Percentiles rank a stretch among this genome's conserved stretches.
phyloP scores from a whole-genome alignment of 2,113 vertebrate species.

The Rhegmatorhina hoffmannsi region DNA sequence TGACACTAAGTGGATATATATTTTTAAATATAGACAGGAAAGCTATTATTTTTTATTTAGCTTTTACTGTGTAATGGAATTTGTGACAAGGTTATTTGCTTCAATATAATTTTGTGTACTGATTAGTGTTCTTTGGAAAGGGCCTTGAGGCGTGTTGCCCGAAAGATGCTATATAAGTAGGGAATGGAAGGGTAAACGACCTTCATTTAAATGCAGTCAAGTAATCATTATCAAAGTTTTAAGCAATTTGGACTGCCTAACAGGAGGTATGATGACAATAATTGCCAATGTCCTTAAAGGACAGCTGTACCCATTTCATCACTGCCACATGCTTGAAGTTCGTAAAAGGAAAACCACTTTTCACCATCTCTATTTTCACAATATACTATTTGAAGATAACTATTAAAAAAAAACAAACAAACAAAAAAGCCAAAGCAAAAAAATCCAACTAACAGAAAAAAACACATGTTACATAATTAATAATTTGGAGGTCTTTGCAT shows the following conservation, averaged over 20 bases:
- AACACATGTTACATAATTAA: not conserved
- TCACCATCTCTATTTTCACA: not conserved
- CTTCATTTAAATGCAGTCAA: conserved; percentile 77
- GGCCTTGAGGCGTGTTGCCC: conserved; percentile 67
- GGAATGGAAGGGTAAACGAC: conserved; percentile 70
- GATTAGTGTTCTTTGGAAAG: conserved; percentile 79
- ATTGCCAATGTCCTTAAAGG: conserved; percentile 73
- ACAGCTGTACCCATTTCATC: conserved; percentile 70
- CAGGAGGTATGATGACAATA: conserved; percentile 71
- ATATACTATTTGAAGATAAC: conserved; percentile 32
- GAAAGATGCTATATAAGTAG: conserved; percentile 62
- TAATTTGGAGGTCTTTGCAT: conserved; percentile 25
- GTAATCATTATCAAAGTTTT: conserved; percentile 80
- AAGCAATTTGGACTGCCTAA: conserved; percentile 77
- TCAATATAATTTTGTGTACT: conserved; percentile 79
- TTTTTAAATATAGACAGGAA: conserved; percentile 77
- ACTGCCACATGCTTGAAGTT: conserved; percentile 62
- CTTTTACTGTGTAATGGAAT: conserved; percentile 80
- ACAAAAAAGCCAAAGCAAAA: not conserved
- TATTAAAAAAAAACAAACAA: not conserved
- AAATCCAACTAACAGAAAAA: not conserved
- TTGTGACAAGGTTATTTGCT: conserved; percentile 82
- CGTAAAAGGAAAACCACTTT: conserved; percentile 51
- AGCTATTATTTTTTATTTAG: conserved; percentile 83
- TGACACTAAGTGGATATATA: conserved; percentile 80